Conservation (phyloP, 1,140 invertebrate species). For the Globodera rostochiensis region DNA sequence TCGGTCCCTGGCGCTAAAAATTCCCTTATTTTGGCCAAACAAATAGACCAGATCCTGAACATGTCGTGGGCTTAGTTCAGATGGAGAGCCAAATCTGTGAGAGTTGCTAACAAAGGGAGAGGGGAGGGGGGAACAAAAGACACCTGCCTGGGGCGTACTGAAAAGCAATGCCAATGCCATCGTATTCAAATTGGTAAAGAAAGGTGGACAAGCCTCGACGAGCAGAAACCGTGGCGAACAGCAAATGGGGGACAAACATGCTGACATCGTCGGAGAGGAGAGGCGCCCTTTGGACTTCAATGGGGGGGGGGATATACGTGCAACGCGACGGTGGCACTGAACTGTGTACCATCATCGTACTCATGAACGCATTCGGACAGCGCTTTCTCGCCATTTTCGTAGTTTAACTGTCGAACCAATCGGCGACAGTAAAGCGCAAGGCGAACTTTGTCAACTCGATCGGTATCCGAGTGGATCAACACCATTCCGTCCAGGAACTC, state of each 20-base stretch:
- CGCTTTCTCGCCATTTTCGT: conserved; percentile 10
- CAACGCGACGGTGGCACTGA: too few species aligned
- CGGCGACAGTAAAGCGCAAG: conserved; percentile 19
- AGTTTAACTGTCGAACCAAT: conserved; percentile 18
- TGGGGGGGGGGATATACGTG: too few species aligned
- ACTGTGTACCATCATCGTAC: too few species aligned
- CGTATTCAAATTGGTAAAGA: conserved; percentile 32
- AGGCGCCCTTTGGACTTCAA: too few species aligned
- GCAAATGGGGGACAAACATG: too few species aligned
- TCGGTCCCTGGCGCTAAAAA: conserved; percentile 11
- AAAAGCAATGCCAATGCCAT: conserved; percentile 16
- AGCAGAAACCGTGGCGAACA: neutral
- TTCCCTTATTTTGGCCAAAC: conserved; percentile 18
- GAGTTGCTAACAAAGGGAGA: too few species aligned
- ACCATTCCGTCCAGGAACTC: conserved; percentile 16
- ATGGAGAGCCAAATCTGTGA: conserved; percentile 6
- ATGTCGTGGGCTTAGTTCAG: conserved; percentile 6
- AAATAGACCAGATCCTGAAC: conserved; percentile 23
- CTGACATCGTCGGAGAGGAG: too few species aligned
- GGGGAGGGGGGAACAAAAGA: too few species aligned
- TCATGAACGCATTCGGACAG: conserved; percentile 1
- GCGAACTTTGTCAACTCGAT: conserved; percentile 13
- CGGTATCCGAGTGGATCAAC: neutral
- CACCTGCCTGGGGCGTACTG: neutral
- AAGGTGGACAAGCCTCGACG: neutral